Evolutionary conservation across 2,888 invertebrate species (phyloP), one percentile per base, ranked within the genome.

Genomic region (Epiblema foenella): DNA sequence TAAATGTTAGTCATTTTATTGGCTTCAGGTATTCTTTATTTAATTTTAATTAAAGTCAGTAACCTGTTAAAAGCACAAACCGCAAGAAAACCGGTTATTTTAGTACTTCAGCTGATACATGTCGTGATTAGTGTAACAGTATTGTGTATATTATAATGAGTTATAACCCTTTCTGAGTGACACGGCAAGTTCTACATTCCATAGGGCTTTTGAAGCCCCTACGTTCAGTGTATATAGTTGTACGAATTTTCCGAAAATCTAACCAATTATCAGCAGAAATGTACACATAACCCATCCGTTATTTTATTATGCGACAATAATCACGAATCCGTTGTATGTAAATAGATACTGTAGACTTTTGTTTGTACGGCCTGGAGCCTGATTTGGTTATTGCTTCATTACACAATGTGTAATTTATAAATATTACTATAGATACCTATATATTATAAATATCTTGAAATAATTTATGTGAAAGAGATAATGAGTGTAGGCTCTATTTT

Each of bases 181-280:
- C 77, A 75, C 77, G 78, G 73, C 80, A 78, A 79, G 78, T 80
- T 80, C 78, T 82, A 88, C 87, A 88, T 88, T 88, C 88, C 88
- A 86, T 78, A 79, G 81, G 79, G 69, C 64, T 79, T 77, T 78
- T 69, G 67, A 75, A 76, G 73, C 73, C 75, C 70, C 68, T 75
- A 77, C 74, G 69, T 68, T 69, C 54, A 54, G 59, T 70, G 54
- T 70, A n/a, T n/a, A n/a, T n/a, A 70, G 59, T 54, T 42, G 65
- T 60, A 46, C 46, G 37, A 54, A 46, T 60, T 70, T 54, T n/a
- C 17, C 9, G 39, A 49, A 59, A 54, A 54, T 29, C 52, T 64
- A 29, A 56, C 42, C 46, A 18, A 42, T 7, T 10, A 29, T 64
- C 51, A 59, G 17, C 54, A 63, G 33, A 62, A 73, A 71, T 76